phyloP scores from a whole-genome alignment of 2,888 invertebrate genomes.

The Acrocera orbiculus region DNA sequence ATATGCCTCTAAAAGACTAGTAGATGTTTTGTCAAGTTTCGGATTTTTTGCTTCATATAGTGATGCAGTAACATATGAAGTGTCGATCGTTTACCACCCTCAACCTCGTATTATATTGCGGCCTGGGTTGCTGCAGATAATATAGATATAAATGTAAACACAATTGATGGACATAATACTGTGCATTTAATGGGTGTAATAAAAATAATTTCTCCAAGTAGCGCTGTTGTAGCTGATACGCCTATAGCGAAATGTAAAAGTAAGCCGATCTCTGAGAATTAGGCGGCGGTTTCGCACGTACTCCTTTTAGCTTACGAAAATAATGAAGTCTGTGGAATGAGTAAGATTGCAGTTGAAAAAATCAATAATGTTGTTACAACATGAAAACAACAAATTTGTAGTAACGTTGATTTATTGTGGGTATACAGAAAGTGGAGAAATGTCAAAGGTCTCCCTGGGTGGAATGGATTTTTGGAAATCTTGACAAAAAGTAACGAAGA shows the following conservation, averaged over 20 bases:
- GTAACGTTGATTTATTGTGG: conserved; percentile 16
- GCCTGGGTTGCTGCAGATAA: conserved; percentile 18
- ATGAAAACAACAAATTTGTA: conserved; percentile 9
- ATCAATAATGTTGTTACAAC: conserved; percentile 9
- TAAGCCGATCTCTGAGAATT: conserved; percentile 14
- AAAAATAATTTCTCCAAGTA: too few species aligned
- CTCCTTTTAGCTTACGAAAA: conserved; percentile 17
- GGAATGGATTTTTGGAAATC: conserved; percentile 14
- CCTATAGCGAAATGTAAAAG: conserved; percentile 8
- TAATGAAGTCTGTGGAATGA: conserved; percentile 15
- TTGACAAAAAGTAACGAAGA: too few species aligned
- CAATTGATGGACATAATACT: conserved; percentile 19
- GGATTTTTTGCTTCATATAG: conserved; percentile 18
- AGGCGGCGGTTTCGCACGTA: conserved; percentile 17
- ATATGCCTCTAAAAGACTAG: conserved; percentile 7
- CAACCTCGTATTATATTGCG: conserved; percentile 20
- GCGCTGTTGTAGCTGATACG: conserved; percentile 13
- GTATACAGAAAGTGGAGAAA: conserved; percentile 18
- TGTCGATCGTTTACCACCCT: conserved; percentile 20
- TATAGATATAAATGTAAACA: conserved; percentile 19
- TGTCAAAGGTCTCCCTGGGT: conserved; percentile 14
- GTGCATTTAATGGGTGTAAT: conserved; percentile 16
- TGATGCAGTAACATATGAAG: conserved; percentile 17
- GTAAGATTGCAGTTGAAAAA: conserved; percentile 13
- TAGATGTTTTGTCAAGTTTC: conserved; percentile 8